Evolutionary conservation across 2,113 vertebrate genomes (phyloP).

Genomic region (Crotalus horridus): DNA sequence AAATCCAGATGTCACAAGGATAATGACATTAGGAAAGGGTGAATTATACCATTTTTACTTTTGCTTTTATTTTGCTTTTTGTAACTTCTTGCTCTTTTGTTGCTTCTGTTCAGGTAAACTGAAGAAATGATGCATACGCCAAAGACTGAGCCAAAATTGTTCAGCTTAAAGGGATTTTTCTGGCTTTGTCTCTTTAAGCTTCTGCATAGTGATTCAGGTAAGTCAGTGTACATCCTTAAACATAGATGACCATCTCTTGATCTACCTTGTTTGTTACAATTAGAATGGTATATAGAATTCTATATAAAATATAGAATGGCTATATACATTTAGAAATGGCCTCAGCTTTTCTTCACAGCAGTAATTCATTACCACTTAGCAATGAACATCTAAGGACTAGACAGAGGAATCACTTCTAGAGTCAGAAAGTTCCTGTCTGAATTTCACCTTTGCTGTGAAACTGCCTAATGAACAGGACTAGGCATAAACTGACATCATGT

Average conservation of each 20-base stretch:
- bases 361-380: neutral
- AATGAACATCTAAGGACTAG: neutral
- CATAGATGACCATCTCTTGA: neutral
- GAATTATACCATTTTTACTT: neutral
- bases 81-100: rapidly evolving
- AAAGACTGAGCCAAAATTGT: neutral
- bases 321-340: neutral
- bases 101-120: neutral
- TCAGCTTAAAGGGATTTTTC: neutral
- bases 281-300: neutral
- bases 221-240: neutral
- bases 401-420: neutral
- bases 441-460: neutral
- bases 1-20: neutral
- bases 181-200: constrained; percentile 10
- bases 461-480: neutral
- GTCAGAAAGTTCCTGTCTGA: neutral
- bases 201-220: neutral
- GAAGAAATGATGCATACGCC: neutral
- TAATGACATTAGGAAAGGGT: neutral
- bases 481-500: neutral
- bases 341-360: neutral
- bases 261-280: neutral
- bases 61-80: neutral
- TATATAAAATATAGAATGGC: no score